Percentiles rank a stretch among this genome's conserved stretches.
phyloP scores from a whole-genome alignment of 1,140 invertebrate genomes.

The Listronotus bonariensis region DNA sequence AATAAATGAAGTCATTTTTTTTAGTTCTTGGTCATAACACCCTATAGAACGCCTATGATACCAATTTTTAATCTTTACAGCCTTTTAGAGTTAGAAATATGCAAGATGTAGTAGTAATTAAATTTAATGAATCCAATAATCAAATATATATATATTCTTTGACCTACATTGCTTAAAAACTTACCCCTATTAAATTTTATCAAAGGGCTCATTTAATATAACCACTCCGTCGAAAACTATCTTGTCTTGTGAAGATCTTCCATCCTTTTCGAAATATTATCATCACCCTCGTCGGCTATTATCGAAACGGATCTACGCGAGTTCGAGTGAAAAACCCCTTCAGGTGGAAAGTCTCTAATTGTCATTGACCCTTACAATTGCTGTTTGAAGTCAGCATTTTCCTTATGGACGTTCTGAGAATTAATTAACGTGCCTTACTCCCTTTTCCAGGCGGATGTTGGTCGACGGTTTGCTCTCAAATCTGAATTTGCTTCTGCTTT shows the following conservation, averaged over 20 bases:
- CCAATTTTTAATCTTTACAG: too few species aligned
- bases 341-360: constrained; percentile 28
- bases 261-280: constrained; percentile 2
- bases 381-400: constrained; percentile 24
- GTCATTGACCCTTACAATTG: constrained; percentile 19
- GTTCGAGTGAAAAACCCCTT: constrained; percentile 20
- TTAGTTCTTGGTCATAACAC: too few species aligned
- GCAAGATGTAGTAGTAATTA: too few species aligned
- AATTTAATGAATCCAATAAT: too few species aligned
- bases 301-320: constrained; percentile 14
- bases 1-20: too few species aligned
- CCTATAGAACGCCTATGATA: too few species aligned
- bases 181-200: background rate
- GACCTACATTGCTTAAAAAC: too few species aligned
- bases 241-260: background rate
- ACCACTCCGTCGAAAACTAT: background rate
- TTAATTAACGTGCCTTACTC: constrained; percentile 21
- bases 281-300: background rate
- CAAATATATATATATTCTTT: too few species aligned
- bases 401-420: constrained; percentile 15
- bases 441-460: background rate
- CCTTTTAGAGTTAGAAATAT: too few species aligned
- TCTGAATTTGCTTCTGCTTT: too few species aligned
- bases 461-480: background rate
- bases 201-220: background rate